Evolutionary conservation across 2,797 vertebrate species (phyloP).

Genomic region (Microtus californicus): DNA sequence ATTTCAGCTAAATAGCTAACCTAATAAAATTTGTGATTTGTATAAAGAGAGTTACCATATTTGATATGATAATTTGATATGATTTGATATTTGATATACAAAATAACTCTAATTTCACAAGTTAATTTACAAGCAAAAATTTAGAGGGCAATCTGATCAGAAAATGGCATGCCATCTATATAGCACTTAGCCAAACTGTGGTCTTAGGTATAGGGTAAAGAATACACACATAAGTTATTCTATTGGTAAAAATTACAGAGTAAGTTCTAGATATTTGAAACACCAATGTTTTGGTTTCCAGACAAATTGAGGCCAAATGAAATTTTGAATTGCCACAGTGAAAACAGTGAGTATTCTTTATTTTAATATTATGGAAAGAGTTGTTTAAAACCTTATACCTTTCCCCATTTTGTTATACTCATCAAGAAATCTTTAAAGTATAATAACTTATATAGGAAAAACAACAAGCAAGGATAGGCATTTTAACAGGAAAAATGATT

Average conservation of each 20-base stretch:
- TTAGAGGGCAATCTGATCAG: constrained; percentile 26
- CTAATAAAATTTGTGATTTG: constrained; percentile 16
- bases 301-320: constrained; percentile 20
- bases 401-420: constrained; percentile 8
- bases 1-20: constrained; percentile 7
- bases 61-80: not conserved
- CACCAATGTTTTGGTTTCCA: not conserved
- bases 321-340: not conserved
- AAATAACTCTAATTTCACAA: constrained; percentile 35
- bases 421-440: constrained; percentile 16
- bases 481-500: not conserved
- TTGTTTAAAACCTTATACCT: not conserved
- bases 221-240: constrained; percentile 44
- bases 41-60: constrained; percentile 17
- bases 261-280: constrained; percentile 19
- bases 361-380: constrained; percentile 12
- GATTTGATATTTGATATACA: not conserved
- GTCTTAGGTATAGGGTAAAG: not conserved
- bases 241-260: not conserved
- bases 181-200: constrained; percentile 48
- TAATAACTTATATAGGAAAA: not conserved
- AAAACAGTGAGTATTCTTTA: constrained; percentile 1
- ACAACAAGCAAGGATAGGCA: not conserved
- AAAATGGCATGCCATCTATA: not conserved
- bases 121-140: constrained; percentile 45